These are phyloP conservation scores for Rallus limicola DNA, from an alignment of 2,113 vertebrate genomes.

Conservation along the genomic window DNA sequence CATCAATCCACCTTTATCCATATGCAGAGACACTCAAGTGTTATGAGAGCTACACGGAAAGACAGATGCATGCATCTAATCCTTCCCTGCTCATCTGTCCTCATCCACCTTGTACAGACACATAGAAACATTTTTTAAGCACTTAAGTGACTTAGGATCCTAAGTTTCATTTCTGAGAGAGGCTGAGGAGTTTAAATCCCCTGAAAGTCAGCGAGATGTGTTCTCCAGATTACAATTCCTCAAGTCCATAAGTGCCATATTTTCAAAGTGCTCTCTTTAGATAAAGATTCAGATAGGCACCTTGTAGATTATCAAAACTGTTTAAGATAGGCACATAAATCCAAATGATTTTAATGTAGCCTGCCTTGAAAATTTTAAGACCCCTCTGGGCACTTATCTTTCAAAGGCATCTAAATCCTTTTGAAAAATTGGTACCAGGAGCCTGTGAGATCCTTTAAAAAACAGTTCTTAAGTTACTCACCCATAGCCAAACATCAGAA, in stretches of 20 bases:
- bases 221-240: conserved; percentile 41
- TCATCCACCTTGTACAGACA: conserved; percentile 40
- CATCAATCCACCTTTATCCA: conserved; percentile 70
- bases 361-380: conserved; percentile 64
- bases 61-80: conserved; percentile 63
- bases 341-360: conserved; percentile 55
- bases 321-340: conserved; percentile 60
- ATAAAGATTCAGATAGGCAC: conserved; percentile 53
- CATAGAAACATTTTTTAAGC: conserved; percentile 47
- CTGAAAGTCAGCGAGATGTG: conserved; percentile 36
- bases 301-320: conserved; percentile 66
- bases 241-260: not conserved
- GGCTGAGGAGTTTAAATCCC: conserved; percentile 35
- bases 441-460: conserved; percentile 46
- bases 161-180: conserved; percentile 43
- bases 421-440: conserved; percentile 63
- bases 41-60: conserved; percentile 58
- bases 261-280: conserved; percentile 55
- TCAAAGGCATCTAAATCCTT: conserved; percentile 64
- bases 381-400: conserved; percentile 63
- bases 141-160: conserved; percentile 67
- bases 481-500: conserved; percentile 7
- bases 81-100: conserved; percentile 55
- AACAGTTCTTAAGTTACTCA: conserved; percentile 36
- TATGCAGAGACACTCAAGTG: conserved; percentile 66